Evolutionary conservation across 2,888 invertebrate species (phyloP), one percentile per base, ranked within the genome.

Genomic region (Hydropsyche betteni): DNA sequence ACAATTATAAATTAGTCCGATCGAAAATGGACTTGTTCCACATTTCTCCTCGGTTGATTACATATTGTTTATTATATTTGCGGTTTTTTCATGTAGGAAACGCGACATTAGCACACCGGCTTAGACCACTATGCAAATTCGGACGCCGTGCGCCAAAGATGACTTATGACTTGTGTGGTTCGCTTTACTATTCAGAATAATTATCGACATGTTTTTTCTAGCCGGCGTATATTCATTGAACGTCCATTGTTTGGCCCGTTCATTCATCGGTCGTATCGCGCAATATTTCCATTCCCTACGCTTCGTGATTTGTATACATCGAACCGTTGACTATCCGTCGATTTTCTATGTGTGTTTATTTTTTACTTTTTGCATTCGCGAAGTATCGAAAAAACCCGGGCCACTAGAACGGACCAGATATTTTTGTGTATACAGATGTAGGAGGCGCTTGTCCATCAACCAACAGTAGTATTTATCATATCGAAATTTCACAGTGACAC

Each of bases 111-210:
- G 36, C 61, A 64, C 64, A 64, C 64, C 64, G 36, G 64, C 34
- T 24, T 36, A 64, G 64, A 64, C 64, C 34, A 34, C 64, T 64
- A 64, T 64, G 64, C 64, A 33, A 64, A 64, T 64, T 64, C n/a
- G 36, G 34, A 61, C 61, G 61, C 61, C 61, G 61, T 61, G 64
- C 64, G 64, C 64, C 64, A 64, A 64, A 64, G 36, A 64, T 64
- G 64, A 64, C 64, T 64, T 64, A 64, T 64, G 64, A 64, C 64
- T 64, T 12, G 6, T n/a, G 10, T 64, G 64, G 12, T 34, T 64
- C 64, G 34, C 55, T 55, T 61, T 64, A 36, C 64, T 36, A 64
- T 64, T 64, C 64, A 36, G 36, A 36, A 36, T 64, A 64, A 64
- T 64, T 64, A 36, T 36, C 36, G 36, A 36, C 12, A n/a, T 34